A percentile compares a stretch with the other conserved stretches of the same genome.
Evolutionary conservation across 1,140 invertebrate genomes (phyloP).

Genomic region (Dreissena rostriformis): DNA sequence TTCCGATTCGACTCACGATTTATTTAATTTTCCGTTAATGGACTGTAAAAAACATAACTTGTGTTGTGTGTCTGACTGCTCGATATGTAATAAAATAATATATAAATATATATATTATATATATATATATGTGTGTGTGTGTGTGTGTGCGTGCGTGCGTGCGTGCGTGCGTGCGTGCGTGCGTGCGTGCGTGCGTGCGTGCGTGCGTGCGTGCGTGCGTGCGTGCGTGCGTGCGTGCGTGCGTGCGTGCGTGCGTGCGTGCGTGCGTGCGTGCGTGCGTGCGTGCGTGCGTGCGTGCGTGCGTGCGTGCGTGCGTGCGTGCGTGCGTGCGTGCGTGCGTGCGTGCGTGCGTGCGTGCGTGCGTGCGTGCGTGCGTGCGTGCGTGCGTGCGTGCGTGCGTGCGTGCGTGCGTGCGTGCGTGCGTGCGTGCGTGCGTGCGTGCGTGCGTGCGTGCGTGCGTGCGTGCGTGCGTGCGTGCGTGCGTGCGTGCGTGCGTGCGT

Average conservation of each 20-base stretch:
- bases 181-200: constrained; percentile 59
- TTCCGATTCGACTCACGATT: too few relatives aligned
- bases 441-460: constrained; percentile 26
- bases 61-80: constrained; percentile 6
- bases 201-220: constrained; percentile 57
- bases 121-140: constrained; percentile 49
- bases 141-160: constrained; percentile 39
- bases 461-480: constrained; percentile 25
- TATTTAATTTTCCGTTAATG: neutral
- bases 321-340: constrained; percentile 14
- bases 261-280: too few relatives aligned
- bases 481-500: constrained; percentile 6
- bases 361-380: constrained; percentile 46
- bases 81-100: neutral
- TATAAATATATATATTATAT: constrained; percentile 14
- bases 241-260: constrained; percentile 30
- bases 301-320: constrained; percentile 16
- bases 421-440: constrained; percentile 21
- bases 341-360: constrained; percentile 26
- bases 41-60: constrained; percentile 1
- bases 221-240: constrained; percentile 38
- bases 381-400: constrained; percentile 47
- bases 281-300: constrained; percentile 28
- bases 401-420: constrained; percentile 46
- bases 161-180: constrained; percentile 50